These are phyloP conservation scores for Meloidogyne floridensis DNA, from an alignment of 1,140 invertebrate species.

Conservation along the genomic window DNA sequence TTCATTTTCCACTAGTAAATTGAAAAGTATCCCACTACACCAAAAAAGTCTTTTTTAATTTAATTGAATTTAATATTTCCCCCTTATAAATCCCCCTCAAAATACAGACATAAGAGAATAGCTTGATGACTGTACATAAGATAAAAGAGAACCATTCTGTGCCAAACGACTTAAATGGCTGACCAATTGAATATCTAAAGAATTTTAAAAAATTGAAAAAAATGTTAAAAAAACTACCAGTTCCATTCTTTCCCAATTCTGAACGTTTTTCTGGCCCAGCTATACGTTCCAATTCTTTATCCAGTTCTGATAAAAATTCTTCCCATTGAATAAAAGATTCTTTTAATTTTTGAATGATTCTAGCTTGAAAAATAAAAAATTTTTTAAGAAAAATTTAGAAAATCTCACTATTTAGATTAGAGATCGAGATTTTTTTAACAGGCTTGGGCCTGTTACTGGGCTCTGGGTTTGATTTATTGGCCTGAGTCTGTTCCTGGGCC, in stretches of 20 bases:
- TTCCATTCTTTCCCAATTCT: slow-evolving; percentile 34
- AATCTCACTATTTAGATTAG: too few relatives aligned
- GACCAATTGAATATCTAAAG: slow-evolving; percentile 51
- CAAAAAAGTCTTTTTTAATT: background rate
- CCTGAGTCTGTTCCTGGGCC: too few relatives aligned
- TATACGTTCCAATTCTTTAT: slow-evolving; percentile 41
- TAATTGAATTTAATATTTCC: background rate
- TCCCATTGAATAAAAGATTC: slow-evolving; percentile 48
- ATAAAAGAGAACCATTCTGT: slow-evolving; percentile 50
- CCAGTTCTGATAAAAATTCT: slow-evolving; percentile 37
- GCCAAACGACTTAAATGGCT: slow-evolving; percentile 28
- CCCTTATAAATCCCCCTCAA: too few relatives aligned
- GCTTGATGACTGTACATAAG: slow-evolving; percentile 47
- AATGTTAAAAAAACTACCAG: background rate
- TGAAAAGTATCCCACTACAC: too few relatives aligned
- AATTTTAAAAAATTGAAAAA: background rate
- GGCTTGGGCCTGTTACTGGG: too few relatives aligned
- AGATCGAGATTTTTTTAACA: too few relatives aligned
- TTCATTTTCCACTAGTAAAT: too few relatives aligned
- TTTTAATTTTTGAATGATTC: slow-evolving; percentile 28
- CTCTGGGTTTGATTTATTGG: too few relatives aligned
- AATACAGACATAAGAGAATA: slow-evolving; percentile 44
- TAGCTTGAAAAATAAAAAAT: slow-evolving; percentile 12
- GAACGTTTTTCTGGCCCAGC: slow-evolving; percentile 43
- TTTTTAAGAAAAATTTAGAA: slow-evolving; percentile 17